These are phyloP conservation scores for Hyperoplus lanceolatus DNA, from an alignment of 2,797 vertebrate species.

Conservation along the genomic window DNA sequence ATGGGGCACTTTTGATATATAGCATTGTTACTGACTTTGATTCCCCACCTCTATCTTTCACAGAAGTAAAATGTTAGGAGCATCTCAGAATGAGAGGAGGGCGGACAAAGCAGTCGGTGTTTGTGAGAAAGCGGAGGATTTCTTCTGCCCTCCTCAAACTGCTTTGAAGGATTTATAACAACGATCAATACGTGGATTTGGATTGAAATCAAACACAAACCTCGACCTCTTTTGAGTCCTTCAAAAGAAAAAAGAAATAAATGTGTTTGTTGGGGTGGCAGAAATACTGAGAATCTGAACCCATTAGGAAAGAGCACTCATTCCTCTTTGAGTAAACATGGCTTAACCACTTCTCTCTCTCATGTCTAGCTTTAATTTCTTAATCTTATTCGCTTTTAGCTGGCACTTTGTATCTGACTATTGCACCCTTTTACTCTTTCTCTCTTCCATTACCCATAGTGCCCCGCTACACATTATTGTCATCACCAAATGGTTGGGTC, in stretches of 20 bases:
- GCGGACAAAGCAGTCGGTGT: slow-evolving; percentile 31
- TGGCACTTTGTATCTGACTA: slow-evolving; percentile 29
- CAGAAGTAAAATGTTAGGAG: slow-evolving; percentile 51
- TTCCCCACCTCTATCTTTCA: slow-evolving; percentile 41
- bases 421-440: slow-evolving; percentile 12
- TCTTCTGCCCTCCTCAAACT: slow-evolving; percentile 52
- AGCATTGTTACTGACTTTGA: slow-evolving; percentile 57
- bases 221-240: slow-evolving; percentile 65
- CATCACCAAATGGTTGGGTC: slow-evolving; percentile 62
- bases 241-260: slow-evolving; percentile 61
- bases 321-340: slow-evolving; percentile 54
- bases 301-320: slow-evolving; percentile 32
- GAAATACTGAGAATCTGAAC: slow-evolving; percentile 37
- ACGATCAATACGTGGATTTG: slow-evolving; percentile 76
- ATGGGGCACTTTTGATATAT: slow-evolving; percentile 61
- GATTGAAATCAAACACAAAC: slow-evolving; percentile 66
- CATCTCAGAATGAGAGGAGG: slow-evolving; percentile 36
- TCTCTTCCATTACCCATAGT: slow-evolving; percentile 45
- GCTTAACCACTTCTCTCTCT: slow-evolving; percentile 23
- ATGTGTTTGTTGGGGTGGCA: slow-evolving; percentile 56
- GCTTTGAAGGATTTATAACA: slow-evolving; percentile 71
- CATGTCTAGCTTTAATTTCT: slow-evolving; percentile 38
- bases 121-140: slow-evolving; percentile 58
- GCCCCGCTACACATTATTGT: slow-evolving; percentile 59
- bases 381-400: slow-evolving; percentile 40